Evolutionary conservation across 2,888 invertebrate genomes (phyloP).

Genomic region (Nymphalis c-album): DNA sequence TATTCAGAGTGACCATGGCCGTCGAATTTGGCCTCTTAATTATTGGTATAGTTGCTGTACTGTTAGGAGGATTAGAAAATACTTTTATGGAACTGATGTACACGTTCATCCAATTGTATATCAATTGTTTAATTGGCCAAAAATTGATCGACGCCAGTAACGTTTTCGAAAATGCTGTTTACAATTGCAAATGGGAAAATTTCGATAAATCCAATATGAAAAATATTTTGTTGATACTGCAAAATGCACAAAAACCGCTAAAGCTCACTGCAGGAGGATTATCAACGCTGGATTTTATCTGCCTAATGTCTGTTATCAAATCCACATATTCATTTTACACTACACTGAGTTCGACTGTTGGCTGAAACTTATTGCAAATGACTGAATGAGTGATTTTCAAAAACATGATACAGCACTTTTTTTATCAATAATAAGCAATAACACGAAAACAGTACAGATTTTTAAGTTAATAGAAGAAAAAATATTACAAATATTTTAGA

Average conservation of each 20-base stretch:
- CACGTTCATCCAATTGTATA: slow-evolving; percentile 53
- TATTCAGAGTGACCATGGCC: slow-evolving; percentile 53
- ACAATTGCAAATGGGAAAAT: slow-evolving; percentile 63
- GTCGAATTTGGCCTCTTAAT: slow-evolving; percentile 53
- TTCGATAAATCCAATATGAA: slow-evolving; percentile 57
- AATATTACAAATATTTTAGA: too few relatives aligned
- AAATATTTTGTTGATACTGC: slow-evolving; percentile 55
- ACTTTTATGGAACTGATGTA: slow-evolving; percentile 49
- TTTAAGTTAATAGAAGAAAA: too few relatives aligned
- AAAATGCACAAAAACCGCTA: slow-evolving; percentile 57
- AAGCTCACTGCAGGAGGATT: slow-evolving; percentile 61
- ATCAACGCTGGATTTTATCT: slow-evolving; percentile 50
- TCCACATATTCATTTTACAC: slow-evolving; percentile 63
- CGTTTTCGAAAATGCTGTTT: slow-evolving; percentile 55
- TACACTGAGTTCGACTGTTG: slow-evolving; percentile 53
- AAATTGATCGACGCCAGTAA: slow-evolving; percentile 56
- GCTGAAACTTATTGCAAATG: not conserved
- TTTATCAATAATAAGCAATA: too few relatives aligned
- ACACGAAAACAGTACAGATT: too few relatives aligned
- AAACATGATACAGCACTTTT: too few relatives aligned
- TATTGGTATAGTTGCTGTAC: slow-evolving; percentile 52
- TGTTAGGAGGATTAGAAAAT: slow-evolving; percentile 60
- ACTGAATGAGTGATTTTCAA: too few relatives aligned
- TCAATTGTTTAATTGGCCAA: slow-evolving; percentile 62
- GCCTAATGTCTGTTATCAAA: slow-evolving; percentile 55